phyloP scores from a whole-genome alignment of 2,888 invertebrate genomes.

The Eudasyphora cyanicolor region DNA sequence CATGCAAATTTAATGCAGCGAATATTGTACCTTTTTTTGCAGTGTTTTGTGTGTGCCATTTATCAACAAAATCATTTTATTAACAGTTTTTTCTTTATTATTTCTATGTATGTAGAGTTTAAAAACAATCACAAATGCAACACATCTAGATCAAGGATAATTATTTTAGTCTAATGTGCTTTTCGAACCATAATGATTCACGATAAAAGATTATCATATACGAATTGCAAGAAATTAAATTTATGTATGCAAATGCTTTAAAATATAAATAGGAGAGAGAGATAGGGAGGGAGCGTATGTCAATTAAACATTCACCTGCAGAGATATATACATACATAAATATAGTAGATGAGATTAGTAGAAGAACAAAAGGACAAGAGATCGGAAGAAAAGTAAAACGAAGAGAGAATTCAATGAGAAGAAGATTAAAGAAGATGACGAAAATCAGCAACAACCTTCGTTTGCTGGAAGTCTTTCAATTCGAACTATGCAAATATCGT shows the following conservation, averaged over 20 bases:
- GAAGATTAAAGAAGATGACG: too few species aligned
- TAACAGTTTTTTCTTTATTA: background rate
- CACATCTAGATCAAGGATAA: constrained; percentile 52
- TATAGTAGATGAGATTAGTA: too few species aligned
- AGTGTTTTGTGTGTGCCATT: background rate
- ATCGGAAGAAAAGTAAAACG: too few species aligned
- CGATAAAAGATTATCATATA: too few species aligned
- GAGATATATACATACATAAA: too few species aligned
- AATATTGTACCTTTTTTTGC: background rate
- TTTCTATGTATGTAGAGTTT: constrained; percentile 18
- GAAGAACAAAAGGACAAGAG: too few species aligned
- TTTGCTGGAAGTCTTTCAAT: too few species aligned
- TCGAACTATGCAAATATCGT: too few species aligned
- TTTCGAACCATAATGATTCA: constrained; percentile 22
- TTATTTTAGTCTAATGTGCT: constrained; percentile 3
- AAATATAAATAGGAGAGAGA: background rate
- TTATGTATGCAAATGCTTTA: background rate
- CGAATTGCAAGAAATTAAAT: too few species aligned
- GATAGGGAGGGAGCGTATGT: background rate
- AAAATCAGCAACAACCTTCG: too few species aligned
- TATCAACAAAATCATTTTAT: background rate
- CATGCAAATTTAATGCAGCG: constrained; percentile 35
- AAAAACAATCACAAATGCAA: constrained; percentile 1
- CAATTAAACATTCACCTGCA: too few species aligned
- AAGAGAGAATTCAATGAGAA: too few species aligned